phyloP scores from a whole-genome alignment of 2,888 invertebrate genomes.

The Chrysolina oricalcia region DNA sequence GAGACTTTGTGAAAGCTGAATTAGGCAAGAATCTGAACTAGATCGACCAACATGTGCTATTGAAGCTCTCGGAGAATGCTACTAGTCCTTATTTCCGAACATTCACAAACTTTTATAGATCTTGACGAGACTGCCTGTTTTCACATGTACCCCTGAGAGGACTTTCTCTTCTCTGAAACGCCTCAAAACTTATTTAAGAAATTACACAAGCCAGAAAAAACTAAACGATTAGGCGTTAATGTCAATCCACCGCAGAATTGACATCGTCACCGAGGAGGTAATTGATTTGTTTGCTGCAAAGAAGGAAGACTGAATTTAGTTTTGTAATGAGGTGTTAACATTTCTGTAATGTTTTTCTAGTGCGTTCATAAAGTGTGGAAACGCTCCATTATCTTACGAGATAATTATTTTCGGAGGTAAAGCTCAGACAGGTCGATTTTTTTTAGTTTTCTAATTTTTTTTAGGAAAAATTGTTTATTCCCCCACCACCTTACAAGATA shows the following conservation, averaged over 20 bases:
- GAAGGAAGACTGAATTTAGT: background rate
- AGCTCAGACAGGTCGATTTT: no score
- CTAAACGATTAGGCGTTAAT: no score
- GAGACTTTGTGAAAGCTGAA: background rate
- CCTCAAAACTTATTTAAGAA: background rate
- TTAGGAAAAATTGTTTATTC: no score
- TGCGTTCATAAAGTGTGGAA: no score
- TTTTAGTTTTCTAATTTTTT: no score
- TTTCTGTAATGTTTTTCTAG: background rate
- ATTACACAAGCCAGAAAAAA: no score
- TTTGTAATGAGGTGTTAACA: background rate
- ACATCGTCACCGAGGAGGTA: background rate
- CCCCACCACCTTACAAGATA: no score
- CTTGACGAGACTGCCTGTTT: background rate
- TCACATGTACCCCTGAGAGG: background rate
- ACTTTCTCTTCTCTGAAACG: background rate
- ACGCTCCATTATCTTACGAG: no score
- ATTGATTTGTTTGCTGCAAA: constrained; percentile 7
- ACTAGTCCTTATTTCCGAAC: background rate
- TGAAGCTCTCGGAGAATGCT: background rate
- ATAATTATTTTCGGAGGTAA: no score
- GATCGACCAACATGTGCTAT: background rate
- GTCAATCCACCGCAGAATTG: no score
- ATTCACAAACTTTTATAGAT: background rate
- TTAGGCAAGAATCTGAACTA: background rate